Base-by-base conservation (phyloP, 1,140 invertebrate genomes). In the Aphelenchoides fujianensis region DNA sequence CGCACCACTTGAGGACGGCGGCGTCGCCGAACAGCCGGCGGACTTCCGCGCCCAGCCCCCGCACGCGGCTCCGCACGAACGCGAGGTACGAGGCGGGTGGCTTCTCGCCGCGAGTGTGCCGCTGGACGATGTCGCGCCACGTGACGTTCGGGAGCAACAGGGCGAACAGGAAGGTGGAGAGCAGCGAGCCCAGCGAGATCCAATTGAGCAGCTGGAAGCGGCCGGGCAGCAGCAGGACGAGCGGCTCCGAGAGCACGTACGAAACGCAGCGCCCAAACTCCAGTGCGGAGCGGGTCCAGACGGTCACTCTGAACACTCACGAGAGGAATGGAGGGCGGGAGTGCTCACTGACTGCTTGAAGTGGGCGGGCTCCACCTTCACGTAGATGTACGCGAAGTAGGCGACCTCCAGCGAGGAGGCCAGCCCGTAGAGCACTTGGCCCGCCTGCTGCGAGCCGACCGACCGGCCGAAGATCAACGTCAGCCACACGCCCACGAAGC, bases 301-400 rank as follows among this genome's bases (percentile, higher is more conserved):
- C 89, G 0, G 92, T 91, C 1, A 92, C 91, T 73, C 88, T 87
- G 77, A 92, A 80, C 37, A 54, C 27, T 23, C 31, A 35, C 19
- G 3, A 70, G 2, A 41, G n/a, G 5, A 34, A 41, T 75, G n/a
- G 23, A 68, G n/a, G n/a, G n/a, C n/a, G n/a, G n/a, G n/a, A n/a
- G n/a, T n/a, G n/a, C n/a, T n/a, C n/a, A n/a, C n/a, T n/a, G n/a
- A 73, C 74, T 37, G 23, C 41, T 55, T 89, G 82, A 91, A 93
- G 77, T 90, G 88, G 27, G 88, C 84, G 73, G 87, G 88, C 69
- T 90, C 88, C 52, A 95, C 92, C 88, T 93, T 92, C 9, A 92
- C 92, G 86, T 95, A 96, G 74, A 95, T 92, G 80, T 95, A 96
- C 0, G 92, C 93, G 74, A 90, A 92, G 85, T 95, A 95, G 0